These are phyloP conservation scores for Andricus quercusramuli DNA, from an alignment of 2,888 invertebrate genomes.

Conservation along the genomic window DNA sequence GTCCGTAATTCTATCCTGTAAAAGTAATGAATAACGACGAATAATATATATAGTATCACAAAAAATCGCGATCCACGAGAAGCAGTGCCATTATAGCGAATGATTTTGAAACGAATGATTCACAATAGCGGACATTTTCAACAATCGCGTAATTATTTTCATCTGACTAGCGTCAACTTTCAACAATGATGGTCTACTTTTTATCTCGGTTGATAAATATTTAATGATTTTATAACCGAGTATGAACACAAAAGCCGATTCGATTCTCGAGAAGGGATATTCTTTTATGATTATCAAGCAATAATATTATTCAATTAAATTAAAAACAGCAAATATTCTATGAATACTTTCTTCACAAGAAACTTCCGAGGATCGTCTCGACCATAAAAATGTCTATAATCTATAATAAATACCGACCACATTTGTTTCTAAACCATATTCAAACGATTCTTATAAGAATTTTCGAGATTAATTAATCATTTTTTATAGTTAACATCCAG, in stretches of 20 bases:
- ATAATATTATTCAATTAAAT: neutral
- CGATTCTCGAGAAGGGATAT: neutral
- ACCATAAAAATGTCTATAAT: conserved; percentile 5
- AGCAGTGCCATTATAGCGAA: conserved; percentile 20
- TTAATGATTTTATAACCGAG: neutral
- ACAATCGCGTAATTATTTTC: conserved; percentile 26
- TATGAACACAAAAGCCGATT: neutral
- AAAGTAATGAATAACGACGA: neutral
- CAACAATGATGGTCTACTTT: conserved; percentile 31
- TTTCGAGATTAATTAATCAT: neutral
- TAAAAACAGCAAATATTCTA: neutral
- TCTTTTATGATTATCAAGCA: neutral
- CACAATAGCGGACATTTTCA: conserved; percentile 17
- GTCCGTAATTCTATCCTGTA: neutral
- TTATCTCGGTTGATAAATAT: conserved; percentile 20
- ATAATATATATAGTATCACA: conserved; percentile 28
- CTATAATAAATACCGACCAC: neutral
- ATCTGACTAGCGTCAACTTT: conserved; percentile 31
- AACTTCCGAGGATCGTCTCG: neutral
- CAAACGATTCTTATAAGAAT: neutral
- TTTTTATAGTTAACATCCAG: neutral
- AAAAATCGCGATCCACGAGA: conserved; percentile 37
- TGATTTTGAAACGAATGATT: conserved; percentile 1
- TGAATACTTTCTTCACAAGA: neutral
- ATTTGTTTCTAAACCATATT: neutral